phyloP scores from a whole-genome alignment of 2,113 vertebrate species.

The Planiliza haematocheilus region DNA sequence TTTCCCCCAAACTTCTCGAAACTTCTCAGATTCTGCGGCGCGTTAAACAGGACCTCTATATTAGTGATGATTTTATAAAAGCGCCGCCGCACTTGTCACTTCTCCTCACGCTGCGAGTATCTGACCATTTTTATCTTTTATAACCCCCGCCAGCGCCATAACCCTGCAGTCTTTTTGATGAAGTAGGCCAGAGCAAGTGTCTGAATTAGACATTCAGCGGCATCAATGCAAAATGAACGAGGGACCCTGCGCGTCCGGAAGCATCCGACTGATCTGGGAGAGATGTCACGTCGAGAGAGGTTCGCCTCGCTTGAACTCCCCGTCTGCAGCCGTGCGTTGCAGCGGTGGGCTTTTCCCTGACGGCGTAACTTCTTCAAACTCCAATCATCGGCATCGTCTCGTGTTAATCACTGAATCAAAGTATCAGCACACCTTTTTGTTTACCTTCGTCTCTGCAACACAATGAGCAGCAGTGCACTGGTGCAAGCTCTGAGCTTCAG shows the following conservation, averaged over 20 bases:
- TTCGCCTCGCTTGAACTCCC: slow-evolving; percentile 10
- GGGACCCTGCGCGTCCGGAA: not conserved
- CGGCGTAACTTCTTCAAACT: too few species aligned
- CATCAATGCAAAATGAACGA: slow-evolving; percentile 14
- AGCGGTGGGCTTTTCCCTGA: too few species aligned
- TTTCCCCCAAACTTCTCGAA: too few species aligned
- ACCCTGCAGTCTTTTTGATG: slow-evolving; percentile 26
- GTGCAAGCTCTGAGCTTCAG: slow-evolving; percentile 70
- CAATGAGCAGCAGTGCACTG: slow-evolving; percentile 59
- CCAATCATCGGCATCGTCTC: too few species aligned
- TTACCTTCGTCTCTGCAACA: slow-evolving; percentile 59
- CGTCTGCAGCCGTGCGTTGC: slow-evolving; percentile 5
- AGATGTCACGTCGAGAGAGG: slow-evolving; percentile 11
- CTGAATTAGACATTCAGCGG: slow-evolving; percentile 32
- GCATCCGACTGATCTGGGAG: slow-evolving; percentile 1
- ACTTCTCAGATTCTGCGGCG: not conserved
- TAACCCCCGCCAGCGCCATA: slow-evolving; percentile 3
- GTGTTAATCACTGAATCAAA: too few species aligned
- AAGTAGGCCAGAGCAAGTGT: slow-evolving; percentile 27
- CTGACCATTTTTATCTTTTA: slow-evolving; percentile 41
- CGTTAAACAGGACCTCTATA: not conserved
- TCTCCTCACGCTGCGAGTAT: slow-evolving; percentile 17
- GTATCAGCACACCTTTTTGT: too few species aligned
- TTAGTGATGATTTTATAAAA: slow-evolving; percentile 5
- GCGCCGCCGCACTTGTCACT: not conserved